Evolutionary conservation across 2,113 vertebrate species (phyloP), one percentile per base, ranked within the genome.

Genomic region (Alexandromys fortis): DNA sequence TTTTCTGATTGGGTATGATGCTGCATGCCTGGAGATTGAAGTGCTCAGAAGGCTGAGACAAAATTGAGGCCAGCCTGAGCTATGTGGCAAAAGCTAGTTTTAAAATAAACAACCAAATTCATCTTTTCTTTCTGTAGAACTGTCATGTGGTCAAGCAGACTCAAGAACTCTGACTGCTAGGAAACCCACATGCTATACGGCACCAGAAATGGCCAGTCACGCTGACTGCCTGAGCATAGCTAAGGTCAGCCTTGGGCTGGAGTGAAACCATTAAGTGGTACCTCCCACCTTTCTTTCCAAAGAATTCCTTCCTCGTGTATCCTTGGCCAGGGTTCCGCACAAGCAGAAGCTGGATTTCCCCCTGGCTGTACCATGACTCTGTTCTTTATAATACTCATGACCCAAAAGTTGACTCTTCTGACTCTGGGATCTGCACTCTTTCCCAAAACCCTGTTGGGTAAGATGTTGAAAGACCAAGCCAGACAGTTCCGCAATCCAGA

Each of bases 391-490:
- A 81, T 73, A 14, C 45, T 63, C 49, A 8, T 33, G 67, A n/a
- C 68, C 63, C 68, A 19, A 47, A 75, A 68, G 35, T 72, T 78
- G 47, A 21, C 16, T 45, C 52, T 63, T 49, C 33, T 86, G 77
- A 61, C 90, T 96, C 70, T 26, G 38, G 63, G 49, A 5, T 47
- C 68, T 93, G 35, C 17, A 2, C 3, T 85, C 58, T 83, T 96
- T 87, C 38, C 88, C 91, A 78, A 70, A 76, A 87, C 5, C 87
- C 42, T 95, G 33, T 85, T 38, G 83, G 81, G 73, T 45, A 91
- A 79, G 68, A 91, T 12, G 8, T 58, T 93, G 92, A 93, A 85
- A 94, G 70, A 17, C 22, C 70, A 35, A 45, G 21, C 67, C 75
- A 92, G 70, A 68, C n/a, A 83, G 42, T 55, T 91, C 30, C 30